phyloP scores from a whole-genome alignment of 2,888 invertebrate species.

The Trimorus sp. region DNA sequence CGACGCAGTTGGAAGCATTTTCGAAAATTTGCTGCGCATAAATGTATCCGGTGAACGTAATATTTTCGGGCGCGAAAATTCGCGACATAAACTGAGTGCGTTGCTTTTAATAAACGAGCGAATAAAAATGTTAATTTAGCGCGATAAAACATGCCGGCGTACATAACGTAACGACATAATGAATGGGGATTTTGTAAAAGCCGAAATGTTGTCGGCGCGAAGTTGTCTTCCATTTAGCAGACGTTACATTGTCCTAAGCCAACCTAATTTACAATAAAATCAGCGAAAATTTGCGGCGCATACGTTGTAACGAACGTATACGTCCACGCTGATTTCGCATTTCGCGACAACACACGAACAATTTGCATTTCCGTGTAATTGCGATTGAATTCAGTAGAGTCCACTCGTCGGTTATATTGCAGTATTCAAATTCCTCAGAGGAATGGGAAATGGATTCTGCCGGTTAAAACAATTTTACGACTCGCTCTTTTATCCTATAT shows the following conservation, averaged over 20 bases:
- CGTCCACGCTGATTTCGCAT: conserved; percentile 46
- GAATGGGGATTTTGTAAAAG: conserved; percentile 3
- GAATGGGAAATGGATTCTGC: conserved; percentile 45
- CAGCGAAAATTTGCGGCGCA: conserved; percentile 35
- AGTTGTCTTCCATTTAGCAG: conserved; percentile 21
- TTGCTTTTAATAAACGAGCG: too few relatives aligned
- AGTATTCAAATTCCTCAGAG: conserved; percentile 49
- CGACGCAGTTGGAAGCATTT: too few relatives aligned
- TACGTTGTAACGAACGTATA: conserved; percentile 43
- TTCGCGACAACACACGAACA: conserved; percentile 42
- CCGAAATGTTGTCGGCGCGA: not conserved
- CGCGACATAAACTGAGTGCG: too few relatives aligned
- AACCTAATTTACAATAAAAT: conserved; percentile 40
- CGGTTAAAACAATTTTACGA: conserved; percentile 43
- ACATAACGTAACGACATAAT: conserved; percentile 14
- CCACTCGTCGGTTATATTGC: conserved; percentile 49
- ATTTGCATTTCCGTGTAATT: conserved; percentile 56
- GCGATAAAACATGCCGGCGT: not conserved
- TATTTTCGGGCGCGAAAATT: too few relatives aligned
- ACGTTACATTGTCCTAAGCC: conserved; percentile 12
- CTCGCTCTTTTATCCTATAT: conserved; percentile 20
- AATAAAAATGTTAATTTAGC: conserved; percentile 6
- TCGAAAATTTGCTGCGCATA: too few relatives aligned
- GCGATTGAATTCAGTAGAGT: conserved; percentile 52
- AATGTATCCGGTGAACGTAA: too few relatives aligned